A percentile compares a stretch with the other conserved stretches of the same genome.
phyloP scores from a whole-genome alignment of 2,888 invertebrate species.

The Adelphocoris suturalis region DNA sequence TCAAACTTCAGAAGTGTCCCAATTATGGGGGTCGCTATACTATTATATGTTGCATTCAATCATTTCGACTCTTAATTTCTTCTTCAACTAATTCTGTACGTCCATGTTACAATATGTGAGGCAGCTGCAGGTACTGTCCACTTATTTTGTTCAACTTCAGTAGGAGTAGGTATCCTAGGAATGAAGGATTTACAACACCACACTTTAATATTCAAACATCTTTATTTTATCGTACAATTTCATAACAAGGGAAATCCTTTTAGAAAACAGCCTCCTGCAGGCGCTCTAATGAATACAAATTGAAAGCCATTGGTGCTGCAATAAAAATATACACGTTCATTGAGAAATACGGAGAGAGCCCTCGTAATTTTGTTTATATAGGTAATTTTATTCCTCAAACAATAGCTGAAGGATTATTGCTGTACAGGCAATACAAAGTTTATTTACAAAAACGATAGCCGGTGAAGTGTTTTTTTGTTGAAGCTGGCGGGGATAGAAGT shows the following conservation, averaged over 20 bases:
- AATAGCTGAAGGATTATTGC: background rate
- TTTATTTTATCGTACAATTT: constrained; percentile 54
- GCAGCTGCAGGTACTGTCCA: too few relatives aligned
- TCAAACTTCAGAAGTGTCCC: too few relatives aligned
- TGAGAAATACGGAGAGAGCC: constrained; percentile 1
- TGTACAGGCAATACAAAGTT: constrained; percentile 40
- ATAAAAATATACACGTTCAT: constrained; percentile 49
- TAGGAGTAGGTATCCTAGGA: too few relatives aligned
- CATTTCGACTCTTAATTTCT: too few relatives aligned
- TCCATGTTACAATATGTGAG: too few relatives aligned
- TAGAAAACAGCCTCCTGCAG: constrained; percentile 57
- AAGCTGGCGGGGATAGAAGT: background rate
- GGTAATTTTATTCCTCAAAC: background rate
- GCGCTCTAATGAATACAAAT: constrained; percentile 36
- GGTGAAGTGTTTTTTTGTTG: background rate
- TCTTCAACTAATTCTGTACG: too few relatives aligned
- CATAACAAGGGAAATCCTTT: constrained; percentile 52
- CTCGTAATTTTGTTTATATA: background rate
- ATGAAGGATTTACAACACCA: background rate
- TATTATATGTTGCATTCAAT: too few relatives aligned
- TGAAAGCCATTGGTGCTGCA: constrained; percentile 36
- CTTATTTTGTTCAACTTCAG: too few relatives aligned
- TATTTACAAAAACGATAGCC: constrained; percentile 5
- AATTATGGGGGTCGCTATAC: too few relatives aligned
- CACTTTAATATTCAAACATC: constrained; percentile 46